Conservation (phyloP, 2,888 invertebrate species). For the Troglohyphantes excavatus region DNA sequence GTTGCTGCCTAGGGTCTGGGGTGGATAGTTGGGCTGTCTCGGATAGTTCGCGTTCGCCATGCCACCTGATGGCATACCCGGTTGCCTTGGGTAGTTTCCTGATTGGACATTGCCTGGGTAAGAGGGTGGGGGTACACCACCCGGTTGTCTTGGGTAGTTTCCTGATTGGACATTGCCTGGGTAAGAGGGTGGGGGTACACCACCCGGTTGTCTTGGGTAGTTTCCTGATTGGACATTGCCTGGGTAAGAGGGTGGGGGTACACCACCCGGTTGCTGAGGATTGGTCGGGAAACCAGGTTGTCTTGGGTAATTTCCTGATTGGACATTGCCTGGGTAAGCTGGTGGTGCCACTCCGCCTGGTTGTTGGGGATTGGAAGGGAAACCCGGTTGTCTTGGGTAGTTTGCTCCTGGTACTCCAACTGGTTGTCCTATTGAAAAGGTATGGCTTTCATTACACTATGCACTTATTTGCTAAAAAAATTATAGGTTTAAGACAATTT, state of each 20-base stretch:
- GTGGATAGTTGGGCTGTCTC: conserved; percentile 17
- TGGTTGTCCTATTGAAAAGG: no score
- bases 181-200: not conserved
- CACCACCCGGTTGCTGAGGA: conserved; percentile 11
- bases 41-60: conserved; percentile 45
- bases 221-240: not conserved
- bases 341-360: not conserved
- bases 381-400: conserved; percentile 49
- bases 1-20: conserved; percentile 40
- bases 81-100: conserved; percentile 34
- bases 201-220: conserved; percentile 27
- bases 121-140: not conserved
- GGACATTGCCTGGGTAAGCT: conserved; percentile 23
- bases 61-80: conserved; percentile 7
- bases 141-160: conserved; percentile 29
- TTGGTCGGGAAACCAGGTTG: conserved; percentile 1
- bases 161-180: conserved; percentile 14
- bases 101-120: not conserved
- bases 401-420: conserved; percentile 7
- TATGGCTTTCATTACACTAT: no score
- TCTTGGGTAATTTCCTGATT: not conserved
- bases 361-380: not conserved
- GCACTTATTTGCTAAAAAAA: no score
- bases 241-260: not conserved
- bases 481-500: no score